Base-by-base conservation (phyloP, 1,140 invertebrate species). In the Anastatus disparis region DNA sequence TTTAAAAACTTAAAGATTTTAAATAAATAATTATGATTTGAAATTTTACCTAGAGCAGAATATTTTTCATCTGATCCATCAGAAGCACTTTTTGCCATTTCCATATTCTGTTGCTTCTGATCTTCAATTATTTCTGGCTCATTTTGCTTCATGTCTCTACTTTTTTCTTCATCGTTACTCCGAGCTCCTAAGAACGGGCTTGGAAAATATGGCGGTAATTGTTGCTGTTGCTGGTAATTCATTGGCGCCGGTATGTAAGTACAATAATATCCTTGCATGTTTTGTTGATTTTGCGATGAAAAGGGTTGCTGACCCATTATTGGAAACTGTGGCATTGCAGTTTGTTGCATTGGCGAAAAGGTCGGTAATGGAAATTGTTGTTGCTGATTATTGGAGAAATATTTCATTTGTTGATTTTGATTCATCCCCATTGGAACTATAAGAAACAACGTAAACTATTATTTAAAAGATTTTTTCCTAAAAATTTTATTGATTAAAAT, bases 221-320 rank as follows among this genome's bases (percentile, higher is more conserved):
- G 46, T 8, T 17, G 63, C 15, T 22, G 62, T 4, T 48, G 67
- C 2, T 58, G 29, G 8, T 22, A 26, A 20, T n/a, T 42, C 1
- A 13, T 26, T 2, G 67, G 67, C 24, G 52, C 15, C 3, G 52
- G 29, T 1, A 70, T 20, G 13, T 62, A 58, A 20, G 61, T 64
- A 13, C 69, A 70, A 9, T 70, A 70, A 15, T 42, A 70, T 2
- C 35, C 48, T 48, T 13, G 2, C 17, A 35, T 61, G 9, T 15
- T 42, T 29, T 38, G 44, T 7, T 22, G 7, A 12, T 2, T 13
- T 24, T 48, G 26, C 13, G 29, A 44, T 3, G n/a, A 9, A 3
- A 20, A 17, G 38, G n/a, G 13, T 13, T 26, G 20, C 1, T 31
- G 24, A 53, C 24, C 24, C 29, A 35, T 50, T 9, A 55, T 17